Evolutionary conservation across 1,140 invertebrate species (phyloP).

Genomic region (Drosophila sproati): DNA sequence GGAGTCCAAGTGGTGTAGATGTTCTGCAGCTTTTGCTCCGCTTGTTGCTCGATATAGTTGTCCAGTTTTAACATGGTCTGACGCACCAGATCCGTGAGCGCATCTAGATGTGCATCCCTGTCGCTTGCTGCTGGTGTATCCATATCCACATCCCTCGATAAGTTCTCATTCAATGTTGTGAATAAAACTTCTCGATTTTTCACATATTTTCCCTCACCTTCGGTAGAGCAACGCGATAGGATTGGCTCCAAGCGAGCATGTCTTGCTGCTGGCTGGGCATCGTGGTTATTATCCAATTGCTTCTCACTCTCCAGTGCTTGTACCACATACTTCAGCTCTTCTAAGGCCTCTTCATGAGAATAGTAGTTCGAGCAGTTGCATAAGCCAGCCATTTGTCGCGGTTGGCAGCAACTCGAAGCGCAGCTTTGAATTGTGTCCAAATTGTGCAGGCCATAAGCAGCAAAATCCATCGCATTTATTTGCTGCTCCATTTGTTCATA

Average conservation of each 20-base stretch:
- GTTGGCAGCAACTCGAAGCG: not conserved
- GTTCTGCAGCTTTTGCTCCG: slow-evolving; percentile 1
- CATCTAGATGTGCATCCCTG: not conserved
- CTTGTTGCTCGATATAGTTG: slow-evolving; percentile 24
- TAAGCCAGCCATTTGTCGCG: not conserved
- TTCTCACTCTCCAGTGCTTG: not conserved
- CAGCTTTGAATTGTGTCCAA: not conserved
- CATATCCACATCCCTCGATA: not conserved
- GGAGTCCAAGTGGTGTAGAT: not conserved
- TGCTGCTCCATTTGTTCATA: slow-evolving; percentile 2
- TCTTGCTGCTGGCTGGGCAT: not conserved
- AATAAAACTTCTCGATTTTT: too few species aligned
- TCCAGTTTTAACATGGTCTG: slow-evolving; percentile 53
- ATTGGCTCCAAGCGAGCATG: not conserved
- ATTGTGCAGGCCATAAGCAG: not conserved
- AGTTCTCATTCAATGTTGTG: too few species aligned
- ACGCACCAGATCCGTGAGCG: slow-evolving; percentile 38
- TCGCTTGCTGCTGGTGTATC: not conserved
- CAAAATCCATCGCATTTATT: not conserved
- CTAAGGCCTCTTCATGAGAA: not conserved
- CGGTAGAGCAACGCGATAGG: too few species aligned
- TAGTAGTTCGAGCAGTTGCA: not conserved
- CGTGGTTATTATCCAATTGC: not conserved
- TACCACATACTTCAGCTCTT: slow-evolving; percentile 2
- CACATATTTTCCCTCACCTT: too few species aligned